Evolutionary conservation across 2,113 vertebrate species (phyloP).

Genomic region (Grammomys surdaster): DNA sequence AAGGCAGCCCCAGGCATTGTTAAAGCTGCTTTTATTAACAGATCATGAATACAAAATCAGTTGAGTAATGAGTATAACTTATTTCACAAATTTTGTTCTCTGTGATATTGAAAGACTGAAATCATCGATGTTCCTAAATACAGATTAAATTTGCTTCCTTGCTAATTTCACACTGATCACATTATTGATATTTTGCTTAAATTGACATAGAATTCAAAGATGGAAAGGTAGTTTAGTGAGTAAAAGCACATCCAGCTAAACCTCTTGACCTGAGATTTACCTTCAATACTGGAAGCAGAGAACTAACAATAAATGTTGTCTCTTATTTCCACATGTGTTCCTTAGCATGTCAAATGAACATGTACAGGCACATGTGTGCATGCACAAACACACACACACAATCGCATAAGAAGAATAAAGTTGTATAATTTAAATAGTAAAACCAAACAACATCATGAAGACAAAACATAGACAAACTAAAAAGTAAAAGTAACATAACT

Average conservation of each 20-base stretch:
- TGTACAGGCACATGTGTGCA: accelerated
- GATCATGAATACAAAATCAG: not conserved
- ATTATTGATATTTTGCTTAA: not conserved
- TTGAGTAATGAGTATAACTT: not conserved
- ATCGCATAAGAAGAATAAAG: not conserved
- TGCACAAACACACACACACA: not conserved
- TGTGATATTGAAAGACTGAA: not conserved
- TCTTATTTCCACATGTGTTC: too few species aligned
- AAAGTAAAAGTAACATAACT: too few species aligned
- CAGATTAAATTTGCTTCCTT: not conserved
- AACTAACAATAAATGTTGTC: not conserved
- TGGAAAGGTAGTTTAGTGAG: not conserved
- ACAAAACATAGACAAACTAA: too few species aligned
- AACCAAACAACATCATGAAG: not conserved
- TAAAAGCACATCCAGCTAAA: not conserved
- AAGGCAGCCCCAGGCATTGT: conserved; percentile 72
- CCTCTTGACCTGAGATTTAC: not conserved
- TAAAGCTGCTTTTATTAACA: conserved; percentile 55
- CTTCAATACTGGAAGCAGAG: not conserved
- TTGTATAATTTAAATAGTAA: not conserved
- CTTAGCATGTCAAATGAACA: not conserved
- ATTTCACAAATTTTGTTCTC: not conserved
- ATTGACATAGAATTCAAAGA: not conserved
- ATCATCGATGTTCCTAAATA: not conserved
- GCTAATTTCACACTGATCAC: not conserved